phyloP scores from a whole-genome alignment of 2,888 invertebrate species.

The Drosophila gaucha region DNA sequence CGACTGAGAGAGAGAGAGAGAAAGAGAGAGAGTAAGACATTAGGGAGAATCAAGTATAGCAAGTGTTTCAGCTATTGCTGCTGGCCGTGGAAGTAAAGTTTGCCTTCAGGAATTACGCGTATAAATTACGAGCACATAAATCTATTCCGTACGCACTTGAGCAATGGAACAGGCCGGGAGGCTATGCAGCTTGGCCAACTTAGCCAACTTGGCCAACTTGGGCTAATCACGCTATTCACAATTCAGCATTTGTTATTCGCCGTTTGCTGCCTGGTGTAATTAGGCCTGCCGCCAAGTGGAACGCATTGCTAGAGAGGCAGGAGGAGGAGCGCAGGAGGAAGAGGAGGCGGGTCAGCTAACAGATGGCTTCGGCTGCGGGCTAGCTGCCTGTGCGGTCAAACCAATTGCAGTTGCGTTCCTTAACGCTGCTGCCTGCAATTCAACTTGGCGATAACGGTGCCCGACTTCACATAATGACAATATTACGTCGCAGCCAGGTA shows the following conservation, averaged over 20 bases:
- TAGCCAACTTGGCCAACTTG: conserved; percentile 26
- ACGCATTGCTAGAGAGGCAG: conserved; percentile 51
- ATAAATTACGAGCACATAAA: conserved; percentile 77
- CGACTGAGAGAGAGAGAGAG: neutral
- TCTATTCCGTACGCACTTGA: conserved; percentile 74
- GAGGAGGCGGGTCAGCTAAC: conserved; percentile 27
- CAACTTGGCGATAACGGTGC: conserved; percentile 43
- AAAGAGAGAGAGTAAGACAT: neutral
- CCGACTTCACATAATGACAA: conserved; percentile 59
- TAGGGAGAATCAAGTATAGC: conserved; percentile 17
- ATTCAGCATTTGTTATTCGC: conserved; percentile 55
- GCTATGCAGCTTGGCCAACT: neutral
- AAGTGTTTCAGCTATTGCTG: conserved; percentile 33
- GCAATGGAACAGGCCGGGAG: conserved; percentile 36
- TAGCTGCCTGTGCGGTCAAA: conserved; percentile 18
- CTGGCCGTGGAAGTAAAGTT: conserved; percentile 21
- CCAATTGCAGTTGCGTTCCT: conserved; percentile 16
- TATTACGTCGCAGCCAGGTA: conserved; percentile 43
- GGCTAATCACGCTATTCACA: conserved; percentile 62
- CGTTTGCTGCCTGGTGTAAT: conserved; percentile 65
- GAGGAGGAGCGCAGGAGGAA: neutral
- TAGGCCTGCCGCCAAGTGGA: conserved; percentile 76
- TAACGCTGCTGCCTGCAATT: conserved; percentile 22
- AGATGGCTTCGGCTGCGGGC: conserved; percentile 41
- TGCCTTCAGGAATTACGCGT: conserved; percentile 65